Evolutionary conservation across 92 coral and sea anemone species (phyloP).

Genomic region (Porites lobata): DNA sequence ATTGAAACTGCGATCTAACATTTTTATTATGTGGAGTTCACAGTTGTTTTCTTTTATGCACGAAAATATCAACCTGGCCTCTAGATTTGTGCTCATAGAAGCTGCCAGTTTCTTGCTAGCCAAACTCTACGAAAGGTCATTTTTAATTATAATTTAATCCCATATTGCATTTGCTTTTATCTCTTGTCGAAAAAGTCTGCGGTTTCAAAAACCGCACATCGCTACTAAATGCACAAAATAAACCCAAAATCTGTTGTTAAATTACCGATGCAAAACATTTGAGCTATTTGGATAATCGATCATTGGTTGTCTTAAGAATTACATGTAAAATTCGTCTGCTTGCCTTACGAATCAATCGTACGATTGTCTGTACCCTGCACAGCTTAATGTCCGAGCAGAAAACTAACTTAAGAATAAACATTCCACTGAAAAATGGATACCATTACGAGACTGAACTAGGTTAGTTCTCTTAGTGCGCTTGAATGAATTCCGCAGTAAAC

Average conservation of each 20-base stretch:
- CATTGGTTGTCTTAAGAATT: not conserved
- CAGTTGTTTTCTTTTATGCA: not conserved
- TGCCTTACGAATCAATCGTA: not conserved
- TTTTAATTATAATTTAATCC: no score
- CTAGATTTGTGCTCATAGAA: not conserved
- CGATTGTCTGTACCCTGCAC: not conserved
- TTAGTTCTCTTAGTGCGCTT: not conserved
- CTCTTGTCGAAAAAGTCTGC: not conserved
- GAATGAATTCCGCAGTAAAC: constrained; percentile 13
- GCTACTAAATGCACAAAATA: not conserved
- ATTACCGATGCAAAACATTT: not conserved
- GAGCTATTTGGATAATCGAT: not conserved
- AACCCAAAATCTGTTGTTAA: not conserved
- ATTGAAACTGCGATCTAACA: no score
- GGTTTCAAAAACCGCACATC: not conserved
- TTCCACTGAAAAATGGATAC: not conserved
- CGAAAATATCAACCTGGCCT: constrained; percentile 17
- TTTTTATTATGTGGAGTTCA: not conserved
- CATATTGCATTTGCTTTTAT: not conserved
- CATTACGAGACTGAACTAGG: not conserved
- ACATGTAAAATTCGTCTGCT: not conserved
- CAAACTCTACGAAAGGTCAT: not conserved
- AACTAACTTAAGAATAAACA: not conserved
- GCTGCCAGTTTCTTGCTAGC: no score
- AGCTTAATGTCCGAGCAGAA: not conserved